Evolutionary conservation across 2,797 vertebrate genomes (phyloP).

Genomic region (Acanthiza pusilla): DNA sequence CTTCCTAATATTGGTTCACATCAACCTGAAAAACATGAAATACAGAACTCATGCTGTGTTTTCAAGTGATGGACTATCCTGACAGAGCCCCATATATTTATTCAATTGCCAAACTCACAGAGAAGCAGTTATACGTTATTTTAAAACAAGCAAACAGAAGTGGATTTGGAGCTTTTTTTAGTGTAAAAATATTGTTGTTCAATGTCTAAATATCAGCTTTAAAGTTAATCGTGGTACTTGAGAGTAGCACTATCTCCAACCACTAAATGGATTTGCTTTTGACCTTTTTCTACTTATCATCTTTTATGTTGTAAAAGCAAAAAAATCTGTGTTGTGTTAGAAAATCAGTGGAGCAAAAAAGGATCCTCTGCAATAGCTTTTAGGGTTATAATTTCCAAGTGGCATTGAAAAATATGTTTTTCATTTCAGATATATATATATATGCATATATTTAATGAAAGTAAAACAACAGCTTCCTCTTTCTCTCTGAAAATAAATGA

Average conservation of each 20-base stretch:
- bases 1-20: background rate
- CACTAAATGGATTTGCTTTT: background rate
- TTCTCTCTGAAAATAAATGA: background rate
- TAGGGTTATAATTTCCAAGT: background rate
- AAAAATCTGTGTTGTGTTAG: background rate
- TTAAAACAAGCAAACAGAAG: background rate
- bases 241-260: background rate
- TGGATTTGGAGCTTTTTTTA: background rate
- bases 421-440: background rate
- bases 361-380: background rate
- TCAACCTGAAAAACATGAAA: background rate
- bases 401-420: background rate
- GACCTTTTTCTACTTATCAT: constrained; percentile 55
- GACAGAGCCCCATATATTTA: background rate
- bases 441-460: background rate
- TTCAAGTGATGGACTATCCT: background rate
- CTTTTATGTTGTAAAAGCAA: background rate
- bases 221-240: background rate
- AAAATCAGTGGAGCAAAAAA: background rate
- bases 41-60: background rate
- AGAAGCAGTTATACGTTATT: background rate
- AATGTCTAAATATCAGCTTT: background rate
- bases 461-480: background rate
- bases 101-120: background rate
- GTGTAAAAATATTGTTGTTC: background rate